phyloP scores from a whole-genome alignment of 2,888 invertebrate genomes.

The Plutella xylostella region DNA sequence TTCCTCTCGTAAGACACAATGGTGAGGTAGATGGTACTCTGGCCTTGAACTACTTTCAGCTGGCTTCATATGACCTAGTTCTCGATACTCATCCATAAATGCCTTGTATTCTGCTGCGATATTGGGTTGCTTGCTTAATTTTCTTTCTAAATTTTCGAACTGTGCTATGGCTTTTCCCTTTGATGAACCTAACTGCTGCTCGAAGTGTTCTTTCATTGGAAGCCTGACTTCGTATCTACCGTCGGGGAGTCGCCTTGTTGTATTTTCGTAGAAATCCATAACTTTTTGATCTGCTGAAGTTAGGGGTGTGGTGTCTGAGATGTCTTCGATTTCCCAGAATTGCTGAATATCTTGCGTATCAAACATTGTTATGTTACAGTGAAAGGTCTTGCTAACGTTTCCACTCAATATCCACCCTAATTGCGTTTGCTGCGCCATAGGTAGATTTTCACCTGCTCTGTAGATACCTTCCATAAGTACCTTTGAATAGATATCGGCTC shows the following conservation, averaged over 20 bases:
- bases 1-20: slow-evolving; percentile 15
- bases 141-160: slow-evolving; percentile 15
- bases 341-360: slow-evolving; percentile 7
- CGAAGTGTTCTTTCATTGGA: slow-evolving; percentile 12
- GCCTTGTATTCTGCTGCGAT: slow-evolving; percentile 13
- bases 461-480: slow-evolving; percentile 10
- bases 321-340: slow-evolving; percentile 11
- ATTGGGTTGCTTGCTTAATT: slow-evolving; percentile 9
- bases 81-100: slow-evolving; percentile 15
- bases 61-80: slow-evolving; percentile 14
- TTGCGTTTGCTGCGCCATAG: slow-evolving; percentile 19
- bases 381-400: slow-evolving; percentile 5
- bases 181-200: slow-evolving; percentile 14
- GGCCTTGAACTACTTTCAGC: not conserved
- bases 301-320: not conserved
- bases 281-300: slow-evolving; percentile 12
- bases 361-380: slow-evolving; percentile 10
- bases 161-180: slow-evolving; percentile 18
- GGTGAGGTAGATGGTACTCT: not conserved
- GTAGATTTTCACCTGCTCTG: slow-evolving; percentile 5
- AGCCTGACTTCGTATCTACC: slow-evolving; percentile 15
- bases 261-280: slow-evolving; percentile 7
- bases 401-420: slow-evolving; percentile 20
- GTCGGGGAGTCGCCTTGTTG: slow-evolving; percentile 10
- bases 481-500: slow-evolving; percentile 15